Evolutionary conservation across 2,888 invertebrate species (phyloP).

Genomic region (Phalera bucephala): DNA sequence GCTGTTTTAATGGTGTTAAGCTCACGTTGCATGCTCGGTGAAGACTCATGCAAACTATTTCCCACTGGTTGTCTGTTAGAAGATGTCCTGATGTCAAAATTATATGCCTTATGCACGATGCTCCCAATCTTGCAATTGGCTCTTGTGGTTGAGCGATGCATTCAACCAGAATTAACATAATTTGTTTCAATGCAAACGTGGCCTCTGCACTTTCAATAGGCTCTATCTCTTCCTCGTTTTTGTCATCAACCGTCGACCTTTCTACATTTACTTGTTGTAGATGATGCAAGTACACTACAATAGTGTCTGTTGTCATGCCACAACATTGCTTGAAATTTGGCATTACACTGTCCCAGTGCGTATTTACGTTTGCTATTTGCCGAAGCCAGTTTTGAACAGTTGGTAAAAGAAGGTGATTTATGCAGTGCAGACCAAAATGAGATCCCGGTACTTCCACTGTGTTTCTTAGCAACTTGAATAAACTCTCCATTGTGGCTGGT

Average conservation of each 20-base stretch:
- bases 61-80: slow-evolving; percentile 93
- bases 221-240: slow-evolving; percentile 68
- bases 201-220: slow-evolving; percentile 81
- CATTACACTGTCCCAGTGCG: slow-evolving; percentile 89
- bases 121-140: slow-evolving; percentile 94
- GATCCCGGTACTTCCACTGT: slow-evolving; percentile 92
- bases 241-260: slow-evolving; percentile 61
- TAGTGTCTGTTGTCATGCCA: slow-evolving; percentile 95
- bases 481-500: slow-evolving; percentile 92
- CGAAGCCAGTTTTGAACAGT: slow-evolving; percentile 97
- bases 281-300: slow-evolving; percentile 92
- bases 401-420: slow-evolving; percentile 95
- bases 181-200: slow-evolving; percentile 92
- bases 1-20: slow-evolving; percentile 92
- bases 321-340: slow-evolving; percentile 97
- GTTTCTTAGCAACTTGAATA: slow-evolving; percentile 92
- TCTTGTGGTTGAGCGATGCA: slow-evolving; percentile 96
- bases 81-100: slow-evolving; percentile 92
- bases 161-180: slow-evolving; percentile 93
- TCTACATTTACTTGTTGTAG: slow-evolving; percentile 85
- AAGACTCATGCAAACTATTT: slow-evolving; percentile 91
- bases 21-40: slow-evolving; percentile 94
- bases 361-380: slow-evolving; percentile 87
- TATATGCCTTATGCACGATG: slow-evolving; percentile 94
- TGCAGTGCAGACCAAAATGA: slow-evolving; percentile 94